phyloP scores from a whole-genome alignment of 2,113 vertebrate species.

The Saccopteryx bilineata region DNA sequence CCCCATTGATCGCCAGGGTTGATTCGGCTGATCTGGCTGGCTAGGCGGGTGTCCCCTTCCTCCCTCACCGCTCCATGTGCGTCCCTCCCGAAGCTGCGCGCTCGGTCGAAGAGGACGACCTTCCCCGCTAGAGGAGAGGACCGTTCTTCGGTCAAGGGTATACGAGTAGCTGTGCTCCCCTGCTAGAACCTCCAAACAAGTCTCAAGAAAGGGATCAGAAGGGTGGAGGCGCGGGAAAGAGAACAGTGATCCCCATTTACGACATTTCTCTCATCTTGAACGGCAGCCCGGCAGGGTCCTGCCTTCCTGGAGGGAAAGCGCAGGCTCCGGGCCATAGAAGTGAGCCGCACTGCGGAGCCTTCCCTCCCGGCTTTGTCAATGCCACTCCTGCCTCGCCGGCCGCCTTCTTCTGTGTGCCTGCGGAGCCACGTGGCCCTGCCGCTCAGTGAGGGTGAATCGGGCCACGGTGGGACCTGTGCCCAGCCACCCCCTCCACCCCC shows the following conservation, averaged over 20 bases:
- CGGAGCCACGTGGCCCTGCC: rapidly evolving
- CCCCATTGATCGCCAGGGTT: too few species aligned
- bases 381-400: neutral
- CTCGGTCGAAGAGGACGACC: too few species aligned
- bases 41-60: too few species aligned
- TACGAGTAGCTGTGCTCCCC: too few species aligned
- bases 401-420: neutral
- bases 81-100: too few species aligned
- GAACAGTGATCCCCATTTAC: neutral
- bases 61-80: too few species aligned
- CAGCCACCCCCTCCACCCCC: neutral
- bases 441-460: rapidly evolving
- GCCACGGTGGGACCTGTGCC: rapidly evolving
- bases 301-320: neutral
- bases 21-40: too few species aligned
- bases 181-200: too few species aligned
- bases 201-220: neutral
- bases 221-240: neutral
- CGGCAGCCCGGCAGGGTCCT: neutral
- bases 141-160: too few species aligned
- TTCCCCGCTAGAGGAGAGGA: too few species aligned
- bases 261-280: neutral
- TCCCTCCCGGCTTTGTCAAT: neutral
- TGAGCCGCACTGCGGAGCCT: rapidly evolving
- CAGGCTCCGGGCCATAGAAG: neutral